Conservation (phyloP, 2,888 invertebrate species). For the Cheilosia impressa region DNA sequence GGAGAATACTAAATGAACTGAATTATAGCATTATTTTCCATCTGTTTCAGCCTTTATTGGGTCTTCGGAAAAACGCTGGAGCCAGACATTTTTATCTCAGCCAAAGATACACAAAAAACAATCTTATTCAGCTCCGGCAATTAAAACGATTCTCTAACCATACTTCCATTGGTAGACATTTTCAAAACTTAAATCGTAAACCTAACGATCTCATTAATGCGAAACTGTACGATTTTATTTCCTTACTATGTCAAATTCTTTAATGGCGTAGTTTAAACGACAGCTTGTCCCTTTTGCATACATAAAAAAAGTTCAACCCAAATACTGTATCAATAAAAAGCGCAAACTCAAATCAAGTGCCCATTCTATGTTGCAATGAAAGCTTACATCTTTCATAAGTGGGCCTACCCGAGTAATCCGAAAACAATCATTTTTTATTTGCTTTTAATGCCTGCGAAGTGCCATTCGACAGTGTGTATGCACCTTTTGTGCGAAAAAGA, state of each 20-base stretch:
- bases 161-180: background rate
- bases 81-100: too few relatives aligned
- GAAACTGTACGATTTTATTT: background rate
- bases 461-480: background rate
- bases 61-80: too few relatives aligned
- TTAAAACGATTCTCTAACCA: too few relatives aligned
- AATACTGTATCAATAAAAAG: background rate
- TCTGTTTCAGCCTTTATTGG: too few relatives aligned
- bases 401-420: background rate
- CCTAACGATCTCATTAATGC: background rate
- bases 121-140: too few relatives aligned
- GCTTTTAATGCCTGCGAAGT: background rate
- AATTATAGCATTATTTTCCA: too few relatives aligned
- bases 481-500: background rate
- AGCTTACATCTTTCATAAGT: background rate
- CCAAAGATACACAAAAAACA: too few relatives aligned
- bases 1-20: too few relatives aligned
- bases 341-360: background rate
- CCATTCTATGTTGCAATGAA: background rate
- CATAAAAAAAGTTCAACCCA: background rate
- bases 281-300: background rate
- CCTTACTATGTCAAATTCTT: background rate
- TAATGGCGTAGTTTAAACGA: too few relatives aligned
- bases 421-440: background rate
- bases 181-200: background rate